A percentile compares a stretch with the other conserved stretches of the same genome.
Conservation (phyloP, 2,888 invertebrate species). For the Digitonthophagus gazella region DNA sequence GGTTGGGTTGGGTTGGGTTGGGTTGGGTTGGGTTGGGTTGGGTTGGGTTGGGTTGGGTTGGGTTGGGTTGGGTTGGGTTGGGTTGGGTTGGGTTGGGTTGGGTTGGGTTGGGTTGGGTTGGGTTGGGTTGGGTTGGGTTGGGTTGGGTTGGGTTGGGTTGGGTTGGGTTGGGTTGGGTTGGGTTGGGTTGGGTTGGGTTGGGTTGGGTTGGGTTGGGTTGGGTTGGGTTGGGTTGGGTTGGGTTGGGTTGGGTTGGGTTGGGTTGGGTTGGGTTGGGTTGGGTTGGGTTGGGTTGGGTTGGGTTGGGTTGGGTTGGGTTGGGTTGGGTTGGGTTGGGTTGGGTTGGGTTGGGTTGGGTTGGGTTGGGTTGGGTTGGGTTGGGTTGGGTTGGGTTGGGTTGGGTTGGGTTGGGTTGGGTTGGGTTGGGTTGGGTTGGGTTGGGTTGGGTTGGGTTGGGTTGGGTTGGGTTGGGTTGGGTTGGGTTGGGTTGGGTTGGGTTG, state of each 20-base stretch:
- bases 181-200: conserved; percentile 1
- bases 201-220: conserved; percentile 1
- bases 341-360: conserved; percentile 1
- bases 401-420: conserved; percentile 1
- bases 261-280: conserved; percentile 1
- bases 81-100: conserved; percentile 1
- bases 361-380: conserved; percentile 1
- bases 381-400: conserved; percentile 1
- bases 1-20: conserved; percentile 1
- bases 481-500: conserved; percentile 1
- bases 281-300: conserved; percentile 1
- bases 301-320: conserved; percentile 1
- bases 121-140: conserved; percentile 1
- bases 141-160: conserved; percentile 1
- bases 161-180: conserved; percentile 1
- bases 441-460: conserved; percentile 1
- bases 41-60: conserved; percentile 1
- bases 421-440: conserved; percentile 1
- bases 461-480: conserved; percentile 1
- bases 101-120: conserved; percentile 1
- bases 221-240: conserved; percentile 1
- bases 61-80: conserved; percentile 1
- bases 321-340: conserved; percentile 1
- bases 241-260: conserved; percentile 1
- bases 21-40: conserved; percentile 1